These are phyloP conservation scores for Dreissena polymorpha DNA, from an alignment of 1,140 invertebrate genomes.

Conservation along the genomic window DNA sequence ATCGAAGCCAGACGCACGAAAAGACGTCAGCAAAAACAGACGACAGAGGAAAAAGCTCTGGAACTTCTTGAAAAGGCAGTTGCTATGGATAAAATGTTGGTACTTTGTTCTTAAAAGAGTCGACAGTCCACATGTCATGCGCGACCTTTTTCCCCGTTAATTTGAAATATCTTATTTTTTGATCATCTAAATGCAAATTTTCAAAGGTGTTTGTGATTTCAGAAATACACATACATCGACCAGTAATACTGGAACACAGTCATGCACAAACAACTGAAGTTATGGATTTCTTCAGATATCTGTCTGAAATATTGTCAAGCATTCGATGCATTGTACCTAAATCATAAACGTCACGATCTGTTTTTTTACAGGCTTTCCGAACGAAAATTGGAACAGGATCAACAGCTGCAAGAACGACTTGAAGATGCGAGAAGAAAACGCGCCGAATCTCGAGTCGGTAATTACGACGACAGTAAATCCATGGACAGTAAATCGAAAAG, in stretches of 20 bases:
- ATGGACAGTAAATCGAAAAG: not conserved
- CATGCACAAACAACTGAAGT: too few species aligned
- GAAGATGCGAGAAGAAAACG: conserved; percentile 49
- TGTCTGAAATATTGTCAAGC: too few species aligned
- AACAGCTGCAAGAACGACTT: conserved; percentile 35
- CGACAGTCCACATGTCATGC: too few species aligned
- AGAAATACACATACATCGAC: too few species aligned
- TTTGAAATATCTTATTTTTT: not conserved
- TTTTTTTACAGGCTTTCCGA: conserved; percentile 31
- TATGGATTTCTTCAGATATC: too few species aligned
- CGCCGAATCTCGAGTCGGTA: conserved; percentile 41
- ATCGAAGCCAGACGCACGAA: conserved; percentile 59
- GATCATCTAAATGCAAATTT: not conserved
- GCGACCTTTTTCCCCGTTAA: not conserved
- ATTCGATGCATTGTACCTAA: too few species aligned
- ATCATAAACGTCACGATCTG: too few species aligned
- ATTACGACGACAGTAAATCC: not conserved
- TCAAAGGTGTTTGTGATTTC: not conserved
- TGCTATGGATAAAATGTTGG: conserved; percentile 71
- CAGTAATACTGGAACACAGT: too few species aligned
- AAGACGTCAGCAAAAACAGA: conserved; percentile 59
- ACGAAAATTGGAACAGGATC: conserved; percentile 35
- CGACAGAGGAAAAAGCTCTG: conserved; percentile 66
- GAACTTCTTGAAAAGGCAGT: conserved; percentile 70
- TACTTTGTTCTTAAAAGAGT: not conserved